Base-by-base conservation (phyloP, 2,113 vertebrate genomes). In the Leptobrachium ailaonicum region DNA sequence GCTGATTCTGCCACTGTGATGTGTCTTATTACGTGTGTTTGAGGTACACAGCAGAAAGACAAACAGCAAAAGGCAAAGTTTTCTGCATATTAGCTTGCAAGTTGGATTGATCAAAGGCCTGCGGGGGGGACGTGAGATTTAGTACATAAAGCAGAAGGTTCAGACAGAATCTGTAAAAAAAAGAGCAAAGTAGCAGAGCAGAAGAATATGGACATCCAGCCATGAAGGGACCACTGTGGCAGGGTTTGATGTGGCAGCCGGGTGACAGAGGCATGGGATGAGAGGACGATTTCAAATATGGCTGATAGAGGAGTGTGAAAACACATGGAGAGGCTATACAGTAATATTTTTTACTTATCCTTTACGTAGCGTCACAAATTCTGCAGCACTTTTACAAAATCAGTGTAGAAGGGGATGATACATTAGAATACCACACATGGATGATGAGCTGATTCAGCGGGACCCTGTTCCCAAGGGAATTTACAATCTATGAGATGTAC, bases 1-100 rank as follows among this genome's bases (percentile, higher is more conserved):
- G 20, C 67, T 66, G 84, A 80, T 70, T 70, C 79, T 71, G 82
- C 5, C 69, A 41, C 71, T 14, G 20, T 73, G 45, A 40, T 58
- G 47, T 56, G 40, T 14, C 78, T 73, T 71, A 56, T 45, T 20
- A 54, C 66, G 62, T 42, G 70, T 58, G 47, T 73, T 67, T 73
- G 63, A 80, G 14, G 70, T 54, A 13, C 41, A 58, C 41, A 12
- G 41, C 64, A 73, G 11, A 40, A 79, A 4, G 14, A 43, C 42
- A 54, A 41, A 71, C 45, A 60, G 56, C 47, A 72, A 53, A 66
- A n/a, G n/a, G 70, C 44, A 54, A 6, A 63, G 40, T n/a, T 12
- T 47, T 7, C 32, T 53, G 69, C 13, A 66, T 53, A 73, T 47
- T 71, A 62, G 72, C 60, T 54, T 54, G 41, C 62, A 42, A 64